A percentile compares a stretch with the other conserved stretches of the same genome.
Conservation (phyloP, 2,113 vertebrate genomes). For the Bostrychus sinensis region DNA sequence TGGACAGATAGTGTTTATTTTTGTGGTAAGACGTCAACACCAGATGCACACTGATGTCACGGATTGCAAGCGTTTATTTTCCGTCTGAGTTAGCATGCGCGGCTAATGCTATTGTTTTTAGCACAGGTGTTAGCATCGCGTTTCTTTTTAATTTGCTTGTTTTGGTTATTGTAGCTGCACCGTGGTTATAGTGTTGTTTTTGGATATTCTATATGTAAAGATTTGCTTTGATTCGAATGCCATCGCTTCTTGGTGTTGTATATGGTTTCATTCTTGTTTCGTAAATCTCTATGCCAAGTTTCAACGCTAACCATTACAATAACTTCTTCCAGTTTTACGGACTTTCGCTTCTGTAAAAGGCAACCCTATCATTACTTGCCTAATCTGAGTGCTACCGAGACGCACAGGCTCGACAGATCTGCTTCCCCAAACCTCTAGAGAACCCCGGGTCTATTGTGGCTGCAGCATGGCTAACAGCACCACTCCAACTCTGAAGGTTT, state of each 20-base stretch:
- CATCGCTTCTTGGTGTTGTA: background rate
- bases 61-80: slow-evolving; percentile 13
- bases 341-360: slow-evolving; percentile 15
- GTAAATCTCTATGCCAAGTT: background rate
- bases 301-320: background rate
- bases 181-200: fast-evolving
- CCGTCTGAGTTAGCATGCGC: slow-evolving; percentile 46
- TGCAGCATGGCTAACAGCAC: slow-evolving; percentile 93
- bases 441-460: slow-evolving; percentile 78
- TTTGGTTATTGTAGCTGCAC: background rate
- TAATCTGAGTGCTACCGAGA: slow-evolving; percentile 3
- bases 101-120: slow-evolving; percentile 73
- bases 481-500: slow-evolving; percentile 81
- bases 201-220: background rate
- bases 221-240: background rate
- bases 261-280: no score
- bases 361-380: slow-evolving; percentile 14
- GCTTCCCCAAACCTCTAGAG: slow-evolving; percentile 76
- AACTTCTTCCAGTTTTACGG: slow-evolving; percentile 34
- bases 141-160: background rate
- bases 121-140: slow-evolving; percentile 4
- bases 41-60: background rate
- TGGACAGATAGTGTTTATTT: slow-evolving; percentile 67
- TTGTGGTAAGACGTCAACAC: slow-evolving; percentile 42
- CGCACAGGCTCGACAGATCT: background rate